Percentiles rank a stretch among this genome's conserved stretches.
Evolutionary conservation across 1,140 invertebrate species (phyloP).

Genomic region (Drosophila tristis): DNA sequence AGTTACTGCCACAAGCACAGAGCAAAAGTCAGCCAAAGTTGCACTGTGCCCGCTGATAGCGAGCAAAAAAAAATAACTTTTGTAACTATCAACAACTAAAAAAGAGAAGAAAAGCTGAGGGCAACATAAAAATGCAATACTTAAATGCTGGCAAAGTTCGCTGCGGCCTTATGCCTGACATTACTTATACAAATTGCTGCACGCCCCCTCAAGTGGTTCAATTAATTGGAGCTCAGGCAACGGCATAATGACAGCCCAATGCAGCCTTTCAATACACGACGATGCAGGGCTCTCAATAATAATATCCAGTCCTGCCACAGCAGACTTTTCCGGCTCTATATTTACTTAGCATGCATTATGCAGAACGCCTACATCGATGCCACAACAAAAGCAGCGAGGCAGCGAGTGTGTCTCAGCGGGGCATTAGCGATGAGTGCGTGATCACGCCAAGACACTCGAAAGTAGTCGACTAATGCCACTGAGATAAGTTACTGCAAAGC

Average conservation of each 20-base stretch:
- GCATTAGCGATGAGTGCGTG: slow-evolving; percentile 44
- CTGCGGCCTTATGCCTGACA: slow-evolving; percentile 3
- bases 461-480: too few relatives aligned
- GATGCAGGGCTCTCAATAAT: slow-evolving; percentile 19
- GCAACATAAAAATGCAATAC: slow-evolving; percentile 24
- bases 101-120: not conserved
- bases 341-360: slow-evolving; percentile 21
- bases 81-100: slow-evolving; percentile 33
- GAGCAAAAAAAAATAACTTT: slow-evolving; percentile 50
- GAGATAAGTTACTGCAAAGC: too few relatives aligned
- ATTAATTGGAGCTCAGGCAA: slow-evolving; percentile 72
- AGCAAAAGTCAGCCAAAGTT: slow-evolving; percentile 70
- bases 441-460: not conserved
- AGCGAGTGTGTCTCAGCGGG: slow-evolving; percentile 38
- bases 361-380: slow-evolving; percentile 35
- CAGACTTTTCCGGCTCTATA: not conserved
- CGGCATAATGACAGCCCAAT: slow-evolving; percentile 51
- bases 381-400: slow-evolving; percentile 33
- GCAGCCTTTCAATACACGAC: slow-evolving; percentile 12
- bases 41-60: slow-evolving; percentile 59
- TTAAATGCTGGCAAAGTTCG: slow-evolving; percentile 48
- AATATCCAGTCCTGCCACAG: not conserved
- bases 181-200: slow-evolving; percentile 31
- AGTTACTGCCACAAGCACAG: slow-evolving; percentile 43
- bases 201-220: slow-evolving; percentile 58